Percentiles rank a stretch among this genome's conserved stretches.
These are phyloP conservation scores for Lerista edwardsae DNA, from an alignment of 2,797 vertebrate genomes.

Conservation along the genomic window DNA sequence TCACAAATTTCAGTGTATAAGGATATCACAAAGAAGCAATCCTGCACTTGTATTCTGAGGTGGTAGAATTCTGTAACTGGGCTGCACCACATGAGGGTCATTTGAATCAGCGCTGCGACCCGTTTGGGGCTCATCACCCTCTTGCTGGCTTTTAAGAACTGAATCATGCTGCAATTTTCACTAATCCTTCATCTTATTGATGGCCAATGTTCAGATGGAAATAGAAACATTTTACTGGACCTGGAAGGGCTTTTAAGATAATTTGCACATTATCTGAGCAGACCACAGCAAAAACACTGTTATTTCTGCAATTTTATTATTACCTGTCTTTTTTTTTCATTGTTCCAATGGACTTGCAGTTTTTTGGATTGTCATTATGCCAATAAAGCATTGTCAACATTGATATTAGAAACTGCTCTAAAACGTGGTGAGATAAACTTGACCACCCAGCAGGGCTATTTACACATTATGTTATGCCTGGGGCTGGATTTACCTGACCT, in stretches of 20 bases:
- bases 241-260: background rate
- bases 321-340: background rate
- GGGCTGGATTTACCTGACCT: too few species aligned
- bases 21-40: background rate
- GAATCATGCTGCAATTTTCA: background rate
- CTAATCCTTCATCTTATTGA: background rate
- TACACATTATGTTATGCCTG: too few species aligned
- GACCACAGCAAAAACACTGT: background rate
- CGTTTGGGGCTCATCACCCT: background rate
- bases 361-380: background rate
- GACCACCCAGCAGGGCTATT: too few species aligned
- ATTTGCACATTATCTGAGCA: conserved; percentile 8
- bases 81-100: background rate
- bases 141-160: background rate
- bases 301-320: background rate
- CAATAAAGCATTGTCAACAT: background rate
- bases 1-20: background rate
- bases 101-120: background rate
- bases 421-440: too few species aligned
- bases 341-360: background rate
- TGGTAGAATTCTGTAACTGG: background rate
- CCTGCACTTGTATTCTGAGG: background rate
- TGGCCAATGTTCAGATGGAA: background rate
- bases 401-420: too few species aligned
- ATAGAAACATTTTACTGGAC: background rate